Evolutionary conservation across 2,888 invertebrate species (phyloP).

Genomic region (Hipparchia sbordonii): DNA sequence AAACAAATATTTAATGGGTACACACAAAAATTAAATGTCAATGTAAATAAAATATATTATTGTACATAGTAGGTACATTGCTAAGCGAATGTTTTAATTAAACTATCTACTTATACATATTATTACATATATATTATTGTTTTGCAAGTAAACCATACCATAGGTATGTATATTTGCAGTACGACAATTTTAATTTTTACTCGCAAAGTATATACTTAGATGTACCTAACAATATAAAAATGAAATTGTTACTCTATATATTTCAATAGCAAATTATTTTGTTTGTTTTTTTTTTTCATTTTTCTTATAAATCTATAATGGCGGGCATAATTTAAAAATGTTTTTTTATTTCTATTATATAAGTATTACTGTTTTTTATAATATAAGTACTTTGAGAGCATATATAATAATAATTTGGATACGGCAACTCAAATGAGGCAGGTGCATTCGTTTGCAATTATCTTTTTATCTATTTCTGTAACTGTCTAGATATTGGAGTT

Average conservation of each 20-base stretch:
- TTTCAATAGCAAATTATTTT: not conserved
- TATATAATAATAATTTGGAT: no score
- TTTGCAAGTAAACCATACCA: conserved; percentile 24
- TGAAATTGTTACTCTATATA: not conserved
- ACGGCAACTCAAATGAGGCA: no score
- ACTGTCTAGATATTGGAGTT: no score
- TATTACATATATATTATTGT: not conserved
- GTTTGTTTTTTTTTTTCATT: no score
- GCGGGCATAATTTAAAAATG: not conserved
- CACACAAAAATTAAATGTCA: conserved; percentile 29
- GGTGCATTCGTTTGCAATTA: no score
- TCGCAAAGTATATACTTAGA: not conserved
- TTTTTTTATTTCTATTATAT: not conserved
- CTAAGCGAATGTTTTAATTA: conserved; percentile 1
- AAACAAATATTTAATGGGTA: conserved; percentile 15
- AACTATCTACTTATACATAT: not conserved
- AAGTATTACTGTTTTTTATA: no score
- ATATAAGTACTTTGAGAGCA: no score
- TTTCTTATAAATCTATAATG: no score
- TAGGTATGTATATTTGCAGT: conserved; percentile 25
- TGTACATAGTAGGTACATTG: conserved; percentile 15
- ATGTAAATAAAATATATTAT: conserved; percentile 35
- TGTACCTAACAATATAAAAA: not conserved
- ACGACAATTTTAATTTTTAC: not conserved
- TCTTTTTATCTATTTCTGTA: no score